These are phyloP conservation scores for Halictus rubicundus DNA, from an alignment of 1,140 invertebrate genomes.

Conservation along the genomic window DNA sequence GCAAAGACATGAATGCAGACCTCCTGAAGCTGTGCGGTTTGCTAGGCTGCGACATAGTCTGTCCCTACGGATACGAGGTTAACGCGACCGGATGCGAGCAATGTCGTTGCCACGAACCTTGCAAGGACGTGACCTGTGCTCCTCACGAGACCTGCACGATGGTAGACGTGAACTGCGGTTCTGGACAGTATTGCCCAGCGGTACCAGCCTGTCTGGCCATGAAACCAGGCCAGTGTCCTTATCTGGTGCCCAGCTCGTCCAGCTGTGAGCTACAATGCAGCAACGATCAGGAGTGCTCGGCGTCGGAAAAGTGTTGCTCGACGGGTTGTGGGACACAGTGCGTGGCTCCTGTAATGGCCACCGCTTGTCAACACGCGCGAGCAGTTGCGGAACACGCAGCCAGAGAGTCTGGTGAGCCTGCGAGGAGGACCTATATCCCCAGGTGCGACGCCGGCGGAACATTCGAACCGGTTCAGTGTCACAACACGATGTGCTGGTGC, in stretches of 20 bases:
- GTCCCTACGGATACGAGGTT: constrained; percentile 90
- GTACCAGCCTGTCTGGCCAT: constrained; percentile 89
- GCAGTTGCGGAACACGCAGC: constrained; percentile 87
- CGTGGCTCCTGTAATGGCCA: constrained; percentile 86
- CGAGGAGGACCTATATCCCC: constrained; percentile 88
- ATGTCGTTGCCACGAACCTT: constrained; percentile 90
- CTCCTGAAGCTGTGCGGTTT: constrained; percentile 81
- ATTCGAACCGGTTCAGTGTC: constrained; percentile 90
- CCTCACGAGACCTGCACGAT: constrained; percentile 86
- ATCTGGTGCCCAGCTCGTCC: constrained; percentile 87
- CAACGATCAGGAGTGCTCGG: constrained; percentile 87
- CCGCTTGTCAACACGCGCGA: constrained; percentile 88
- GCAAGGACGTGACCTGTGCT: constrained; percentile 84
- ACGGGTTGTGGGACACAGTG: constrained; percentile 93
- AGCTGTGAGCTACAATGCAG: constrained; percentile 89
- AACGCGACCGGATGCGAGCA: constrained; percentile 86
- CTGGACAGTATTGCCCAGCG: constrained; percentile 89
- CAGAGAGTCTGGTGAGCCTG: constrained; percentile 88
- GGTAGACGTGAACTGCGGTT: constrained; percentile 89
- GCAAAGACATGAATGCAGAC: constrained; percentile 80
- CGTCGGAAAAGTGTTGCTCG: constrained; percentile 88
- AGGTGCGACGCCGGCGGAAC: constrained; percentile 88
- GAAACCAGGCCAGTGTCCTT: constrained; percentile 91
- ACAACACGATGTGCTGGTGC: constrained; percentile 92
- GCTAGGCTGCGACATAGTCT: constrained; percentile 88